These are phyloP conservation scores for Gymnocheta viridis DNA, from an alignment of 2,888 invertebrate genomes.

Conservation along the genomic window DNA sequence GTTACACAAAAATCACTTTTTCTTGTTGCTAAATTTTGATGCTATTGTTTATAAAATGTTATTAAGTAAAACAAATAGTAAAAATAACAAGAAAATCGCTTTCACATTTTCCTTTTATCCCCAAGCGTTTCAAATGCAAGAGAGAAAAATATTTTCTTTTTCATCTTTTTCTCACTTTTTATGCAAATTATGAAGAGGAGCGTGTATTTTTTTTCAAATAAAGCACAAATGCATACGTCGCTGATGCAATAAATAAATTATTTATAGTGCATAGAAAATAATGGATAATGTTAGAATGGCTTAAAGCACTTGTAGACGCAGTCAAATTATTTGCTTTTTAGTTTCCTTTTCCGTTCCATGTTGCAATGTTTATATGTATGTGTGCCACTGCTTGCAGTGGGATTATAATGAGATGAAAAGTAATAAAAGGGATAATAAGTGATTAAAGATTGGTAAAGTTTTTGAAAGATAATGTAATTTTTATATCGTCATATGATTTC, in stretches of 20 bases:
- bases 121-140: conserved; percentile 16
- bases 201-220: not conserved
- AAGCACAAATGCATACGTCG: not conserved
- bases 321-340: conserved; percentile 12
- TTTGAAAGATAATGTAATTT: not conserved
- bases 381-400: conserved; percentile 16
- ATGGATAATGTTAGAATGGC: not conserved
- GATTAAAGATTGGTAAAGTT: not conserved
- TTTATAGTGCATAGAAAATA: conserved; percentile 1
- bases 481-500: not conserved
- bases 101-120: conserved; percentile 32
- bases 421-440: not conserved
- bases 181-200: not conserved
- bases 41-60: conserved; percentile 24
- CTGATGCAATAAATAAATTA: conserved; percentile 34
- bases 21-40: not conserved
- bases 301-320: conserved; percentile 1
- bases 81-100: conserved; percentile 11
- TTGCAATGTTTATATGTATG: not conserved
- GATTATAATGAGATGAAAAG: conserved; percentile 20
- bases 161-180: not conserved
- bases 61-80: conserved; percentile 26
- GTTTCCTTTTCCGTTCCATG: conserved; percentile 1
- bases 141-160: not conserved
- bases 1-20: conserved; percentile 25